Conservation (phyloP, 2,113 vertebrate genomes). For the Sinocyclocheilus grahami region DNA sequence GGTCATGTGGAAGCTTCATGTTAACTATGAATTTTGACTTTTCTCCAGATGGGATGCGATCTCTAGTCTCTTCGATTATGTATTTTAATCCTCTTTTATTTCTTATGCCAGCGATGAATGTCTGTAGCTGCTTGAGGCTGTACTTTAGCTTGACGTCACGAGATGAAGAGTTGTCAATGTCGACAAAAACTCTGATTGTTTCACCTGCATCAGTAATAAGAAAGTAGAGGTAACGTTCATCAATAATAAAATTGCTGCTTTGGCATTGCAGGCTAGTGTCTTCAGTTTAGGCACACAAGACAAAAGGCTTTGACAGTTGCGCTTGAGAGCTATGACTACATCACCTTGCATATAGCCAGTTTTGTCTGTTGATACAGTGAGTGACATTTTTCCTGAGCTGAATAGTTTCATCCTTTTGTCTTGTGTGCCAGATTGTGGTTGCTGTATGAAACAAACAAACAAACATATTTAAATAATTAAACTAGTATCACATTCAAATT, state of each 20-base stretch:
- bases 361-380: conserved; percentile 56
- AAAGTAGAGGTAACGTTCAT: not conserved
- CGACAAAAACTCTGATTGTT: no score
- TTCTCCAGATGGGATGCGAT: conserved; percentile 52
- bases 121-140: conserved; percentile 55
- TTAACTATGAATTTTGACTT: conserved; percentile 50
- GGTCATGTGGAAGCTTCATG: conserved; percentile 62
- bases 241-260: not conserved
- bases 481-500: no score
- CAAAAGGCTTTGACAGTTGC: not conserved
- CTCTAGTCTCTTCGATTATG: conserved; percentile 58
- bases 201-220: conserved; percentile 58
- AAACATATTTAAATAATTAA: no score
- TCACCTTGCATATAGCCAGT: conserved; percentile 67
- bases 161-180: conserved; percentile 22
- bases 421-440: no score
- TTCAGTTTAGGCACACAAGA: not conserved
- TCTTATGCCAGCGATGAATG: conserved; percentile 55
- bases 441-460: no score
- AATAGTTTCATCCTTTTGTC: no score
- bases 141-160: conserved; percentile 71
- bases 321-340: not conserved
- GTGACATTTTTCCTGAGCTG: no score
- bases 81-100: conserved; percentile 31
- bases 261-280: not conserved